Evolutionary conservation across 2,113 vertebrate species (phyloP), one percentile per base, ranked within the genome.

Genomic region (Aptenodytes patagonicus): DNA sequence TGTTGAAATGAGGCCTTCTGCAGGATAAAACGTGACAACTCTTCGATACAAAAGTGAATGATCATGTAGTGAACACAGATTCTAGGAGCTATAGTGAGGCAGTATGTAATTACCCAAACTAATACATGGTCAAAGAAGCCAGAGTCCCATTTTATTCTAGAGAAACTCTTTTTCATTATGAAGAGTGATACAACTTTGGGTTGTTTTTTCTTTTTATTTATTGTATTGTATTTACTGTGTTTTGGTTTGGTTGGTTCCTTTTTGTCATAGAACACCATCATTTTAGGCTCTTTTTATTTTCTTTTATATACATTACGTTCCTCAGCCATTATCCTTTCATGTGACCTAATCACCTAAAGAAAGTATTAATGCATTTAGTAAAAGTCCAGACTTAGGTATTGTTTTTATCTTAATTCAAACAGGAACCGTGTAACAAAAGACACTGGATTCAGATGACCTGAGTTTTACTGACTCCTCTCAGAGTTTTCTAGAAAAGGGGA

Each of bases 11-110:
- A 1, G 7, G 11, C 15, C 25, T 77, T 70, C 46, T 75, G 40
- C 58, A 57, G 46, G 20, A 40, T 34, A 52, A 77, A 77, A 65
- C 25, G 1, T 20, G 31, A 38, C 17, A 80, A 60, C 24, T 29
- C 17, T 64, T 72, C 0, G 0, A 13, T 22, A 20, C 11, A n/a
- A 42, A 88, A 71, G 7, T 25, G 51, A 81, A 58, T 22, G 36
- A 34, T 21, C 24, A 4, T 8, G 22, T 32, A 36, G 26, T n/a
- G 31, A 86, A 52, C 12, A 19, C 7, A 51, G 47, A 25, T 92
- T 65, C 52, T 46, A 38, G 29, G 54, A 44, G 25, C 9, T 57
- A 6, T 19, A 38, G 32, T 16, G 19, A 60, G 38, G 38, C n/a
- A 75, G 8, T 9, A 24, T 25, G n/a, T 36, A 79, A 49, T 66